Evolutionary conservation across 2,888 invertebrate species (phyloP).

Genomic region (Sarcophaga subvicina): DNA sequence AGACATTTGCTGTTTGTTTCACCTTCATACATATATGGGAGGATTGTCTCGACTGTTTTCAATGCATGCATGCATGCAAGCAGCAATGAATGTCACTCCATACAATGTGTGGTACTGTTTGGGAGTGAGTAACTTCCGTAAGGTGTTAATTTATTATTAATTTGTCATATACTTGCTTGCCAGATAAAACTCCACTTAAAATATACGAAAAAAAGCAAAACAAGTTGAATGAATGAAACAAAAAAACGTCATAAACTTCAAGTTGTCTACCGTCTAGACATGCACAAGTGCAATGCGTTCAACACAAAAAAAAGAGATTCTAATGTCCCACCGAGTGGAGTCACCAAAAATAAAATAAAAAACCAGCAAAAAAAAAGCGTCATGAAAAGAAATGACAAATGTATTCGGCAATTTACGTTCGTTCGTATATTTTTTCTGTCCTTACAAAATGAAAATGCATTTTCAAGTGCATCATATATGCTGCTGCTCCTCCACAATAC

Average conservation of each 20-base stretch:
- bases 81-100: not conserved
- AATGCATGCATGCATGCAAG: not conserved
- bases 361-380: slow-evolving; percentile 20
- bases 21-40: slow-evolving; percentile 34
- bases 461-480: slow-evolving; percentile 33
- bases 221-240: not conserved
- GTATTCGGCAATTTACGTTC: slow-evolving; percentile 53
- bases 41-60: slow-evolving; percentile 21
- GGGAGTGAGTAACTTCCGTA: slow-evolving; percentile 62
- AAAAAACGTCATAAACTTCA: slow-evolving; percentile 65
- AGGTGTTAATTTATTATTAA: slow-evolving; percentile 70
- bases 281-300: slow-evolving; percentile 66
- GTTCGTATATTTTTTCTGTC: not conserved
- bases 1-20: slow-evolving; percentile 37
- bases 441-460: slow-evolving; percentile 50
- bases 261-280: slow-evolving; percentile 69
- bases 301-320: slow-evolving; percentile 58
- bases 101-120: not conserved
- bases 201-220: slow-evolving; percentile 7
- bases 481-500: not conserved
- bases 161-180: slow-evolving; percentile 61
- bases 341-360: slow-evolving; percentile 12
- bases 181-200: slow-evolving; percentile 63
- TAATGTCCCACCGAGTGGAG: slow-evolving; percentile 51
- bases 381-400: slow-evolving; percentile 66